Conservation (phyloP, 2,888 invertebrate species). For the Willowsia nigromaculata region DNA sequence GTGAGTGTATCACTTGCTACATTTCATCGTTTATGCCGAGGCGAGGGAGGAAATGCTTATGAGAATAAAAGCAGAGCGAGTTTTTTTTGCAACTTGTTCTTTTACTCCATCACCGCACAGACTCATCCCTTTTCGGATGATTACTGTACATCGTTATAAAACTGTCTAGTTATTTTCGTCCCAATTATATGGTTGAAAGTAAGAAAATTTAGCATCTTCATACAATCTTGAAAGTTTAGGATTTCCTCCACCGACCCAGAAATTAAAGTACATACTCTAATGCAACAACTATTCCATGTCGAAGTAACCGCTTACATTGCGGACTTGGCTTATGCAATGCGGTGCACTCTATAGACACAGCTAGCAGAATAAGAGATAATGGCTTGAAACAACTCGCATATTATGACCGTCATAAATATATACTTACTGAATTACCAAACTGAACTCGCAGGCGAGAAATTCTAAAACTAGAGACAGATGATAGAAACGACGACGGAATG, state of each 20-base stretch:
- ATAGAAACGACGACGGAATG: not conserved
- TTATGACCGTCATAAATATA: constrained; percentile 47
- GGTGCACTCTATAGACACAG: not conserved
- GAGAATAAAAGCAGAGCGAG: constrained; percentile 46
- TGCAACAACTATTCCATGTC: no score
- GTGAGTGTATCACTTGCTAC: constrained; percentile 29
- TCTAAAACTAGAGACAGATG: not conserved
- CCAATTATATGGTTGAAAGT: not conserved
- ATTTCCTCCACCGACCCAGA: constrained; percentile 37
- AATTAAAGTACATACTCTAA: constrained; percentile 9
- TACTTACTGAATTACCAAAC: no score
- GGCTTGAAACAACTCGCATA: not conserved
- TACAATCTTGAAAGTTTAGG: not conserved
- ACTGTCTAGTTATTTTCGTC: not conserved
- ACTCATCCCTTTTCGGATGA: not conserved
- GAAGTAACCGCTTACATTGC: not conserved
- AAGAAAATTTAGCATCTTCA: not conserved
- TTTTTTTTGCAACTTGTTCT: not conserved
- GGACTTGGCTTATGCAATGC: not conserved
- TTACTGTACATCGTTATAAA: constrained; percentile 11
- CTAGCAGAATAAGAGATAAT: not conserved
- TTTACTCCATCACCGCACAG: not conserved
- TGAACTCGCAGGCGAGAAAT: not conserved
- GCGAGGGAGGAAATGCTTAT: constrained; percentile 22
- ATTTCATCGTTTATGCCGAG: constrained; percentile 52